phyloP scores from a whole-genome alignment of 2,113 vertebrate species.

The Syngnathus scovelli region DNA sequence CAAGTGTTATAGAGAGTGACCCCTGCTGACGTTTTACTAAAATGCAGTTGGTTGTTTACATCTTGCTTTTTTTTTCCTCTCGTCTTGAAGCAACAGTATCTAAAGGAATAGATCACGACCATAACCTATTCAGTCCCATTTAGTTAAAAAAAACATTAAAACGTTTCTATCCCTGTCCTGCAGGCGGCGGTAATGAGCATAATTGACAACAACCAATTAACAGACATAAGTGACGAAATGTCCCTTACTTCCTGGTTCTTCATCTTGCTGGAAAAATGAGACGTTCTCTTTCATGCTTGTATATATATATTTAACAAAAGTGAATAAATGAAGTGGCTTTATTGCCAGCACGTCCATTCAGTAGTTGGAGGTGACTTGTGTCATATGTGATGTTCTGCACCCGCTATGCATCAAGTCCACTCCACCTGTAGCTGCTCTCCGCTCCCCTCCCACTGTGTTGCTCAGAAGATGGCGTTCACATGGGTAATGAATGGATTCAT shows the following conservation, averaged over 20 bases:
- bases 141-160: no score
- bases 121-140: no score
- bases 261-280: not conserved
- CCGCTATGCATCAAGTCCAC: no score
- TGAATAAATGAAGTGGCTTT: not conserved
- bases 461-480: not conserved
- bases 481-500: slow-evolving; percentile 11
- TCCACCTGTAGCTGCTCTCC: slow-evolving; percentile 16
- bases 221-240: not conserved
- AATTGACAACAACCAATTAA: not conserved
- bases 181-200: not conserved
- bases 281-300: not conserved
- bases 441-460: not conserved
- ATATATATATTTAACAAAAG: not conserved
- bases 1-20: not conserved
- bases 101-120: no score
- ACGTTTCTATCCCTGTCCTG: not conserved
- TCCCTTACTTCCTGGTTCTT: not conserved
- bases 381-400: slow-evolving; percentile 21
- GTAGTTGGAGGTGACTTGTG: not conserved
- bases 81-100: no score
- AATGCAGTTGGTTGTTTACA: not conserved
- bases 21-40: not conserved
- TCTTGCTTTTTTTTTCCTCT: no score
- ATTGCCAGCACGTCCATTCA: not conserved